phyloP scores from a whole-genome alignment of 1,140 invertebrate species.

The Episyrphus balteatus region DNA sequence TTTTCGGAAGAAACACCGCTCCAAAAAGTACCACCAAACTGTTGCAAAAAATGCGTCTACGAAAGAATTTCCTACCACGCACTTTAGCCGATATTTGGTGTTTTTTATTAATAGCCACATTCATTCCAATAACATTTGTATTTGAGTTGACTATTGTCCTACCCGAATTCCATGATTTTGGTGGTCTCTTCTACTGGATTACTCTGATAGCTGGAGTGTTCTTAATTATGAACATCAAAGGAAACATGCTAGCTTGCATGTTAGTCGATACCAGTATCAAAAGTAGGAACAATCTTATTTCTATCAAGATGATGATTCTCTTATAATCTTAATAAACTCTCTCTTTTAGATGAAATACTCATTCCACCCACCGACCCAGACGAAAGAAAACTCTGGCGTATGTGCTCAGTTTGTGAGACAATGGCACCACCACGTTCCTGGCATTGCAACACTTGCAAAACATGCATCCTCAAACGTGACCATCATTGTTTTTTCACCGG shows the following conservation, averaged over 20 bases:
- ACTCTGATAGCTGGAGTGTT: conserved; percentile 47
- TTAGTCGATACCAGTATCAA: conserved; percentile 25
- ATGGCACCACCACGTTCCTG: conserved; percentile 75
- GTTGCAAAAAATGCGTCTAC: conserved; percentile 6
- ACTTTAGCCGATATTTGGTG: conserved; percentile 21
- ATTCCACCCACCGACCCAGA: conserved; percentile 4
- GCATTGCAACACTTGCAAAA: conserved; percentile 71
- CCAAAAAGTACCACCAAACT: neutral
- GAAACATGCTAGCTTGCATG: conserved; percentile 33
- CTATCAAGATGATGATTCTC: too few relatives aligned
- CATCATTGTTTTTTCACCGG: conserved; percentile 89
- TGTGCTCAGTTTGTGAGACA: conserved; percentile 40
- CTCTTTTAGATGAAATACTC: conserved; percentile 1
- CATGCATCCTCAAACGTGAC: conserved; percentile 81
- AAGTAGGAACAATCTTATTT: conserved; percentile 8
- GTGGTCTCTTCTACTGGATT: conserved; percentile 23
- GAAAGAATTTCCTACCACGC: conserved; percentile 23
- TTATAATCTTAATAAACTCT: too few relatives aligned
- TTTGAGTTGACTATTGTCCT: conserved; percentile 54
- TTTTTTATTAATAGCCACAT: conserved; percentile 21
- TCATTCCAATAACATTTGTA: conserved; percentile 25
- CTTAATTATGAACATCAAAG: conserved; percentile 49
- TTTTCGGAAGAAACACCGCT: conserved; percentile 52
- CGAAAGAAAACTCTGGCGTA: conserved; percentile 8
- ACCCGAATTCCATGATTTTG: conserved; percentile 44